A percentile compares a stretch with the other conserved stretches of the same genome.
Evolutionary conservation across 30 jellyfish, hydroid and myxozoan genomes (phyloP).

Genomic region (Cassiopea andromeda): DNA sequence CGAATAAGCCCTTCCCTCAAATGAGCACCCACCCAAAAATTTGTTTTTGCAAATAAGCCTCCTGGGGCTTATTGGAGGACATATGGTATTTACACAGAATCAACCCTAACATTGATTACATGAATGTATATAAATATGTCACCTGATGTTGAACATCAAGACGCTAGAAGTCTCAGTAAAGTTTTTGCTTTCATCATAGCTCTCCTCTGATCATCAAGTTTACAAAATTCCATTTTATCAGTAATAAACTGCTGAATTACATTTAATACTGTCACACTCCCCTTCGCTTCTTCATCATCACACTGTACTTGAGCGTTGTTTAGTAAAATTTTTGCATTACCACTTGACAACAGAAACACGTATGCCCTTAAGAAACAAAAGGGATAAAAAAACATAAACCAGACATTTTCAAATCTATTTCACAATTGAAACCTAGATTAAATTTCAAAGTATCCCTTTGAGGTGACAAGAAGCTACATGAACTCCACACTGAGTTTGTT

Average conservation of each 20-base stretch:
- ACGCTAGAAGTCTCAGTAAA: conserved; percentile 29
- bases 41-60: too few relatives aligned
- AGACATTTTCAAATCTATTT: not conserved
- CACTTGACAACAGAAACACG: conserved; percentile 77
- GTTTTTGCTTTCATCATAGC: conserved; percentile 32
- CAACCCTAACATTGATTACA: too few relatives aligned
- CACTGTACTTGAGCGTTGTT: conserved; percentile 76
- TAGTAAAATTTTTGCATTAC: conserved; percentile 81
- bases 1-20: too few relatives aligned
- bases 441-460: too few relatives aligned
- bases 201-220: conserved; percentile 30
- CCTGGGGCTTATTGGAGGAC: too few relatives aligned
- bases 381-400: too few relatives aligned
- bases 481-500: too few relatives aligned
- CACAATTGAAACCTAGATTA: too few relatives aligned
- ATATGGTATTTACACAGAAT: too few relatives aligned
- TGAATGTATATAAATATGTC: too few relatives aligned
- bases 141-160: not conserved
- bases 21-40: too few relatives aligned
- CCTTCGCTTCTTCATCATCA: conserved; percentile 43
- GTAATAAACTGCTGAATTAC: conserved; percentile 67
- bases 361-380: conserved; percentile 53
- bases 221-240: conserved; percentile 67
- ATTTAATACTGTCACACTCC: conserved; percentile 47
- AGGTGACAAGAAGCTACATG: too few relatives aligned